Base-by-base conservation (phyloP, 2,888 invertebrate genomes). In the Fabriciana adippe region DNA sequence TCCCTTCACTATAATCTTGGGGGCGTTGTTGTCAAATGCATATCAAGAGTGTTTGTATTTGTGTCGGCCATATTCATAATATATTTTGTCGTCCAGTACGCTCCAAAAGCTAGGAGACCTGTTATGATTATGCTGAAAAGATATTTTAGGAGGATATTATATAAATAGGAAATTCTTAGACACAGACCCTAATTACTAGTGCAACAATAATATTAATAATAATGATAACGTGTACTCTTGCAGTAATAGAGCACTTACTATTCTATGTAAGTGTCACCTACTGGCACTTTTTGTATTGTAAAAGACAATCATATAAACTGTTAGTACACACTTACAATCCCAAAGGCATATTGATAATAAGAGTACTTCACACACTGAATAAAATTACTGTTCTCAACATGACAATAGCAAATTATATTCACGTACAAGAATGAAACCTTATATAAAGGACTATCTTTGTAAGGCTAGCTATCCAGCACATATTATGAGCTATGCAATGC, bases 61-160 rank as follows among this genome's bases (percentile, higher is more conserved):
- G 59, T 21, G 1, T 69, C 65, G 6, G 67, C 15, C 21, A 60
- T 51, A 14, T 62, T 73, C 71, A 79, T 66, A n/a, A 80, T 31
- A 48, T 78, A 80, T 59, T 79, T 81, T 5, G 80, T 77, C 5
- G 80, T 78, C 80, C 79, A 88, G 64, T 88, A 89, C 0, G 88
- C 87, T 6, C 87, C 87, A 41, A 89, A 88, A 3, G 89, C 89
- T 67, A 89, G 70, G 15, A 72, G 8, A 13, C 72, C 73, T n/a
- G 71, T 68, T 6, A 68, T 66, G 41, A 69, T 64, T 35, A 69
- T 68, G 41, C 69, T 69, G 59, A 64, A 68, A 68, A 35, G 18
- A 55, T 14, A 41, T 31, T 35, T 13, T 16, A 35, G 14, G 0
- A 14, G 26, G 31, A 55, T 15, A 50, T n/a, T 18, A 18, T 18